Evolutionary conservation across 1,140 invertebrate genomes (phyloP).

Genomic region (Apis dorsata): DNA sequence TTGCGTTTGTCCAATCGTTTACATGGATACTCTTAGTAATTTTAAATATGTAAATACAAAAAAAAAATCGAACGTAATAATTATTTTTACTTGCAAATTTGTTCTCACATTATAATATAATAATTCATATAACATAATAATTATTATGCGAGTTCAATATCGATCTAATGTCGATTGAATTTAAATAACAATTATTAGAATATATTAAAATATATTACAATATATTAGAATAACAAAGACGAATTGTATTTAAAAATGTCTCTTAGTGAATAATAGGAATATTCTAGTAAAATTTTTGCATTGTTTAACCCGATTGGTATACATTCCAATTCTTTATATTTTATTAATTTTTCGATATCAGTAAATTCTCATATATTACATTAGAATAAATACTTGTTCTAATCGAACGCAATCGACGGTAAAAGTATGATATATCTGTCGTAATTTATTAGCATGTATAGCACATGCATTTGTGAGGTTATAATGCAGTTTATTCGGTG

Average conservation of each 20-base stretch:
- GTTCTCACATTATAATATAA: background rate
- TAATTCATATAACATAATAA: too few species aligned
- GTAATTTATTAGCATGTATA: conserved; percentile 37
- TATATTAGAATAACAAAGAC: background rate
- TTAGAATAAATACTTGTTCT: background rate
- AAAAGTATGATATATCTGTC: conserved; percentile 38
- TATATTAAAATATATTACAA: too few species aligned
- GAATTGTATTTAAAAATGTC: background rate
- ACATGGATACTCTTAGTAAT: background rate
- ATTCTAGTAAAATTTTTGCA: background rate
- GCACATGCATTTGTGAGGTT: conserved; percentile 26
- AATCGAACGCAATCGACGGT: background rate
- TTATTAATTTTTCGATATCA: background rate
- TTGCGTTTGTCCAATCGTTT: background rate
- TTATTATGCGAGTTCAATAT: too few species aligned
- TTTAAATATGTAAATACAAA: too few species aligned
- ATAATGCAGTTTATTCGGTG: conserved; percentile 37
- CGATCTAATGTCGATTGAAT: too few species aligned
- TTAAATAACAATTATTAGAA: too few species aligned
- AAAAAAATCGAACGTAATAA: too few species aligned
- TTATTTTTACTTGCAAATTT: background rate
- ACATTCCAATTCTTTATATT: background rate
- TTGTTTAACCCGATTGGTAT: too few species aligned
- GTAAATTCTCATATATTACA: background rate
- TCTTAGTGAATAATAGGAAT: background rate